Conservation (phyloP, 2,113 vertebrate genomes). For the Mobula hypostoma region DNA sequence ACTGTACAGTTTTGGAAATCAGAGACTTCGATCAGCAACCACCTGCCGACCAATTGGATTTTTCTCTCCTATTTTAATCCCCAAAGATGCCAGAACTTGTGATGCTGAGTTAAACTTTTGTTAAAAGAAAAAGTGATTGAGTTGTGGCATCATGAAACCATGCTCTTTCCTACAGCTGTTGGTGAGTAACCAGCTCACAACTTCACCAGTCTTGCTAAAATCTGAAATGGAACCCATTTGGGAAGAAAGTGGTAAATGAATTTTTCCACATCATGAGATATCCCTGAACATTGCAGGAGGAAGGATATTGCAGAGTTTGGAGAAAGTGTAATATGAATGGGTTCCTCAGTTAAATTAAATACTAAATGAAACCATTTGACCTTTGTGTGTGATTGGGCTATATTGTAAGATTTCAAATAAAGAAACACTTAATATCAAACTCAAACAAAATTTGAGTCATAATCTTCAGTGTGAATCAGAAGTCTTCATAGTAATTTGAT, state of each 20-base stretch:
- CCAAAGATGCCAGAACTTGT: no score
- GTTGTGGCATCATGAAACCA: not conserved
- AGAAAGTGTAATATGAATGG: not conserved
- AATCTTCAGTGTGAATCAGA: not conserved
- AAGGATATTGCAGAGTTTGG: not conserved
- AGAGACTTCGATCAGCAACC: no score
- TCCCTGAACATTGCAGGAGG: not conserved
- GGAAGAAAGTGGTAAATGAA: not conserved
- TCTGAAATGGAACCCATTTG: not conserved
- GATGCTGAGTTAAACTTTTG: no score
- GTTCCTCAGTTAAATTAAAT: not conserved
- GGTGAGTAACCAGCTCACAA: not conserved
- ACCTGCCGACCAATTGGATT: no score
- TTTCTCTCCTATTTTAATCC: no score
- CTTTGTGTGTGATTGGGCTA: not conserved
- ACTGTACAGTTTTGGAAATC: no score
- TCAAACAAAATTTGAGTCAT: not conserved
- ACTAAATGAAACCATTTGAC: not conserved
- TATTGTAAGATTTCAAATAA: not conserved
- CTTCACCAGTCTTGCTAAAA: not conserved
- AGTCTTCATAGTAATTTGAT: not conserved
- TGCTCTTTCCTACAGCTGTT: not conserved
- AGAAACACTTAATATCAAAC: not conserved
- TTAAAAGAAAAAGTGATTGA: no score
- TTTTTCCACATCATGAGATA: not conserved